Evolutionary conservation across 2,797 vertebrate species (phyloP), one percentile per base, ranked within the genome.

Genomic region (Schizothorax lantsangensis): DNA sequence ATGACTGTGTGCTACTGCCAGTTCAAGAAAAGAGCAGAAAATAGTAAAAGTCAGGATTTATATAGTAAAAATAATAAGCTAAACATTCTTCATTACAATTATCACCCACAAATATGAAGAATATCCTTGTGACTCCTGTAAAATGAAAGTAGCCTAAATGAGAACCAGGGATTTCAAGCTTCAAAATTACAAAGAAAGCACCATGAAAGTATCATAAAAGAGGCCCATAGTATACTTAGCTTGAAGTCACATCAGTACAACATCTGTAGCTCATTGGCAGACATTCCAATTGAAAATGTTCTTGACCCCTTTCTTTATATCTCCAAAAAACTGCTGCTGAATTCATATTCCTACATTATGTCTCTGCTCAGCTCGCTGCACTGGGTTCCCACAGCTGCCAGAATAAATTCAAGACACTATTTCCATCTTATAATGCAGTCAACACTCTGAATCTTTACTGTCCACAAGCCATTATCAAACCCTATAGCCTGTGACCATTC

Each of bases 381-480:
- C 66, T 71, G 36, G 49, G 38, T 47, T 74, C 40, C n/a, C 40
- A 75, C 19, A 84, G n/a, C 7, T 26, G 47, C 36, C 81, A 74
- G n/a, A 45, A 43, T 45, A 49, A n/a, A 75, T 75, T 49, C 40
- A 64, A 62, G 21, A 83, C n/a, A 33, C 69, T 6, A 33, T 75
- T 83, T 47, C 82, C 71, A 45, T 40, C 30, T 64, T 59, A 74
- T 59, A 83, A 59, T 74, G 19, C 73, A 64, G 30, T 12, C 12
- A 75, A 17, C 54, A 66, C 30, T 30, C 40, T 62, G 26, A 23
- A 64, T n/a, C 71, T 74, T 23, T 74, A 45, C 54, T 11, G 71
- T 84, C 33, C 59, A 64, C 72, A 75, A 36, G 43, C 30, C 43
- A 75, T 75, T 77, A 68, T 78, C 57, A 84, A 52, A 78, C 73